Evolutionary conservation across 2,113 vertebrate species (phyloP).

Genomic region (Ptyas mucosa): DNA sequence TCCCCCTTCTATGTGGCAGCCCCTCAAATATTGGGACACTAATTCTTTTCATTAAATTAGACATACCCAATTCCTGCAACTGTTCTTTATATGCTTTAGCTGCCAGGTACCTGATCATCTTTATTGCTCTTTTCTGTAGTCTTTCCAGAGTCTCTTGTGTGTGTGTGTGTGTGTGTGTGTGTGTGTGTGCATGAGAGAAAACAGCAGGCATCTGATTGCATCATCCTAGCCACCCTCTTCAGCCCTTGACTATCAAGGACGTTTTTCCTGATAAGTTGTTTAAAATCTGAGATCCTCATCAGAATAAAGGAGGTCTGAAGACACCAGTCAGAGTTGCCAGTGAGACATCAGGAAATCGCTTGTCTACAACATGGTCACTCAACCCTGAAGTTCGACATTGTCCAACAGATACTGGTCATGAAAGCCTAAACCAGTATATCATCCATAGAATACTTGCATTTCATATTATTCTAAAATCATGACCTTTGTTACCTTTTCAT

Average conservation of each 20-base stretch:
- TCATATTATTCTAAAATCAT: not conserved
- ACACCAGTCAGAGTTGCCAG: not conserved
- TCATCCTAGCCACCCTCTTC: not conserved
- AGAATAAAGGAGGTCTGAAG: not conserved
- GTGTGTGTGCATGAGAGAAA: not conserved
- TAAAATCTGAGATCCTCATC: not conserved
- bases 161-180: no score
- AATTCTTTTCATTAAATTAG: no score
- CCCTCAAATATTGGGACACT: no score
- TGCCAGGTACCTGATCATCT: no score
- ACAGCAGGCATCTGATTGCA: not conserved
- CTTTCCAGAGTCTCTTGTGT: no score
- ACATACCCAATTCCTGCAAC: no score
- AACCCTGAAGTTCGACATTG: not conserved
- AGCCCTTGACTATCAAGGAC: not conserved
- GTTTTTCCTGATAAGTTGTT: not conserved
- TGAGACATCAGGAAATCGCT: not conserved
- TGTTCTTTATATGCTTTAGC: no score
- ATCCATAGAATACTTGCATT: not conserved
- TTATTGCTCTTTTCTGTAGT: no score
- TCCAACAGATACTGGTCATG: not conserved
- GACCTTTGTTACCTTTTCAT: not conserved
- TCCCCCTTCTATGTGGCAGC: no score
- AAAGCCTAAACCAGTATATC: not conserved
- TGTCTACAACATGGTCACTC: not conserved